Percentiles rank a stretch among this genome's conserved stretches.
Conservation (phyloP, 1,140 invertebrate species). For the Sitodiplosis mosellana region DNA sequence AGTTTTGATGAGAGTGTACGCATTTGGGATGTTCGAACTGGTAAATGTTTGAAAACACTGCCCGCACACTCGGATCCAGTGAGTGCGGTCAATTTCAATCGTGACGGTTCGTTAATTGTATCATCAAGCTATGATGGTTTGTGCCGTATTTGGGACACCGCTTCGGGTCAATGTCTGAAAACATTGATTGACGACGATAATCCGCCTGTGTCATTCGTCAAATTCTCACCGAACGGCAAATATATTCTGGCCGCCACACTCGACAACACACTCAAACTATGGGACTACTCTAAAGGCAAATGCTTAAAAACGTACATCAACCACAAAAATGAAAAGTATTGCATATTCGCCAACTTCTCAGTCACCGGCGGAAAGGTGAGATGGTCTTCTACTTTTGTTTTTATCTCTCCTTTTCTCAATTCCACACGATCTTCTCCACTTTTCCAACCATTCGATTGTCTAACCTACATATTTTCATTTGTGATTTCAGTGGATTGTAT, state of each 20-base stretch:
- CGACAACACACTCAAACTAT: slow-evolving; percentile 95
- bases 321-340: slow-evolving; percentile 99
- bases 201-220: slow-evolving; percentile 98
- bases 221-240: slow-evolving; percentile 99
- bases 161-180: slow-evolving; percentile 96
- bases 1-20: slow-evolving; percentile 99
- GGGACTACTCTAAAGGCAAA: slow-evolving; percentile 97
- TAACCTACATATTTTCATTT: not conserved
- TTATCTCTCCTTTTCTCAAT: not conserved
- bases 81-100: slow-evolving; percentile 94
- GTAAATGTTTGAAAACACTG: slow-evolving; percentile 95
- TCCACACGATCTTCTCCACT: too few relatives aligned
- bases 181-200: slow-evolving; percentile 93
- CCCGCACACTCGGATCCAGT: slow-evolving; percentile 99
- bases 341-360: slow-evolving; percentile 99
- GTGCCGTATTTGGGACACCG: slow-evolving; percentile 99
- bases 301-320: slow-evolving; percentile 96
- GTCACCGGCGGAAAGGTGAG: slow-evolving; percentile 95
- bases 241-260: slow-evolving; percentile 96
- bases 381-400: not conserved
- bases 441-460: not conserved
- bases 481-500: slow-evolving; percentile 78
- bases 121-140: slow-evolving; percentile 98
- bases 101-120: slow-evolving; percentile 95
- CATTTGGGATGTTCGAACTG: slow-evolving; percentile 98